Percentiles rank a stretch among this genome's conserved stretches.
phyloP scores from a whole-genome alignment of 1,140 invertebrate species.

The Apis mellifera region Amel_HAv3.1 CM009936.2:9485501-9486000 shows the following conservation, averaged over 20 bases:
- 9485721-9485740: constrained; percentile 53
- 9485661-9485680: constrained; percentile 49
- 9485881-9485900: too few species aligned
- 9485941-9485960: too few species aligned
- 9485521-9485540: constrained; percentile 55
- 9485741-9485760: constrained; percentile 17
- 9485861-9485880: too few species aligned
- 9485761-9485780: neutral
- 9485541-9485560: neutral
- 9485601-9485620: neutral
- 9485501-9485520: constrained; percentile 61
- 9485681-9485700: constrained; percentile 62
- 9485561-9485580: constrained; percentile 51
- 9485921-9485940: too few species aligned
- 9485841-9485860: too few species aligned
- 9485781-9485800: neutral
- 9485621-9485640: constrained; percentile 36
- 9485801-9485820: too few species aligned
- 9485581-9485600: constrained; percentile 42
- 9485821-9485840: too few species aligned
- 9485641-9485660: constrained; percentile 53
- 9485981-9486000: neutral
- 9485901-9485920: too few species aligned
- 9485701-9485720: constrained; percentile 54
- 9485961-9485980: neutral